phyloP scores from a whole-genome alignment of 2,113 vertebrate genomes.

The Clarias macrocephalus region DNA sequence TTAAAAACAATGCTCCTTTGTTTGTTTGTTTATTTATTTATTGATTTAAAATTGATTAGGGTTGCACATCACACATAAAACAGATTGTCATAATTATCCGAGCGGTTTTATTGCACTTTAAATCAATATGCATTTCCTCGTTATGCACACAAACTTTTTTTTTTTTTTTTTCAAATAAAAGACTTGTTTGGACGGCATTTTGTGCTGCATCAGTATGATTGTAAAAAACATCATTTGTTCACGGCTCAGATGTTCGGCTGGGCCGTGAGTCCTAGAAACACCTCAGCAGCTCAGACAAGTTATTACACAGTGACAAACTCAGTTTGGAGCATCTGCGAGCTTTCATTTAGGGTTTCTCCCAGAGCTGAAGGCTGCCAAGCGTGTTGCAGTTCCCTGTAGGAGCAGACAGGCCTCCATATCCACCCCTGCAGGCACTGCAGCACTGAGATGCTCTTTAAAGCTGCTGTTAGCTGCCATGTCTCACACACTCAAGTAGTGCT shows the following conservation, averaged over 20 bases:
- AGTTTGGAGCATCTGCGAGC: constrained; percentile 46
- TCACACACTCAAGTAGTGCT: constrained; percentile 45
- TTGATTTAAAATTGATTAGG: neutral
- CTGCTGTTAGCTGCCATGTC: constrained; percentile 49
- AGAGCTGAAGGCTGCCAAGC: constrained; percentile 48
- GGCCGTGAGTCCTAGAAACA: constrained; percentile 51
- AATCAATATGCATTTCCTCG: constrained; percentile 10
- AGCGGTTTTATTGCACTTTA: constrained; percentile 2
- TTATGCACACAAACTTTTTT: neutral
- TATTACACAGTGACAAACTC: constrained; percentile 59
- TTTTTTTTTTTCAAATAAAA: neutral
- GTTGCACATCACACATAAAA: neutral
- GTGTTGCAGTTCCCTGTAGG: constrained; percentile 45
- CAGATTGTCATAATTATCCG: neutral
- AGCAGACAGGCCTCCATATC: constrained; percentile 54
- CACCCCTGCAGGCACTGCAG: constrained; percentile 46
- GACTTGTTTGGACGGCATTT: neutral
- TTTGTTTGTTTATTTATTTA: neutral
- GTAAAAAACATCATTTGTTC: constrained; percentile 33
- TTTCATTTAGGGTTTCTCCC: constrained; percentile 54
- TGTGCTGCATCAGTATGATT: constrained; percentile 15
- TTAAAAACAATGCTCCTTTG: neutral
- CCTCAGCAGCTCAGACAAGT: constrained; percentile 53
- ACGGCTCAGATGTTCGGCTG: constrained; percentile 29
- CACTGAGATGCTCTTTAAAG: constrained; percentile 48